Percentiles rank a stretch among this genome's conserved stretches.
Evolutionary conservation across 2,888 invertebrate species (phyloP).

Genomic region (Chrysolina haemoptera): DNA sequence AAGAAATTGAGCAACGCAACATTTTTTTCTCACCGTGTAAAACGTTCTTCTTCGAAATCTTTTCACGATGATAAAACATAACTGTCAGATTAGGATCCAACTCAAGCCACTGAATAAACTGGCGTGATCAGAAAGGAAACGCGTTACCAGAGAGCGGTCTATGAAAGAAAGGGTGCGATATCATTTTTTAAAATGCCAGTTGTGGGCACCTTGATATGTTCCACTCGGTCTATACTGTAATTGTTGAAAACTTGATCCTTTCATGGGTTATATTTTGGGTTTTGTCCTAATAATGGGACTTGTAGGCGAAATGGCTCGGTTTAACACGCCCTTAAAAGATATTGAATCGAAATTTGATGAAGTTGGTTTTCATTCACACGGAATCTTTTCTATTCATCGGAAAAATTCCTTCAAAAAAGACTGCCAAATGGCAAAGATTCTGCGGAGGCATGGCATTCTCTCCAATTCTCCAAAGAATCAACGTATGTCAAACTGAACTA

Average conservation of each 20-base stretch:
- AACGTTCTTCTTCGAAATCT: slow-evolving; percentile 32
- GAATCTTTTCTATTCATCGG: slow-evolving; percentile 11
- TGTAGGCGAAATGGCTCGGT: slow-evolving; percentile 36
- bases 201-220: slow-evolving; percentile 40
- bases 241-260: slow-evolving; percentile 42
- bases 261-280: slow-evolving; percentile 37
- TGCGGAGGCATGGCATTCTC: no score
- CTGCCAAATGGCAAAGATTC: neutral
- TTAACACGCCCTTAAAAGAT: slow-evolving; percentile 33
- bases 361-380: slow-evolving; percentile 34
- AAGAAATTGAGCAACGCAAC: neutral
- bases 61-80: slow-evolving; percentile 44
- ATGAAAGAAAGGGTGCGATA: slow-evolving; percentile 42
- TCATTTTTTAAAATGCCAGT: slow-evolving; percentile 38
- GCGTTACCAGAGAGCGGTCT: slow-evolving; percentile 35
- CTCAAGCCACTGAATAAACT: slow-evolving; percentile 49
- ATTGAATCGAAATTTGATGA: slow-evolving; percentile 40
- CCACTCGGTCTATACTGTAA: slow-evolving; percentile 29
- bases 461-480: no score
- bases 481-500: no score
- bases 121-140: slow-evolving; percentile 40
- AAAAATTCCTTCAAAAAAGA: neutral
- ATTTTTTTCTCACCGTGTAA: slow-evolving; percentile 35
- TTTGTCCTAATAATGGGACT: slow-evolving; percentile 35
- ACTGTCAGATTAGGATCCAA: slow-evolving; percentile 54